Percentiles rank a stretch among this genome's conserved stretches.
phyloP scores from a whole-genome alignment of 2,113 vertebrate genomes.

The Catharus bicknelli region DNA sequence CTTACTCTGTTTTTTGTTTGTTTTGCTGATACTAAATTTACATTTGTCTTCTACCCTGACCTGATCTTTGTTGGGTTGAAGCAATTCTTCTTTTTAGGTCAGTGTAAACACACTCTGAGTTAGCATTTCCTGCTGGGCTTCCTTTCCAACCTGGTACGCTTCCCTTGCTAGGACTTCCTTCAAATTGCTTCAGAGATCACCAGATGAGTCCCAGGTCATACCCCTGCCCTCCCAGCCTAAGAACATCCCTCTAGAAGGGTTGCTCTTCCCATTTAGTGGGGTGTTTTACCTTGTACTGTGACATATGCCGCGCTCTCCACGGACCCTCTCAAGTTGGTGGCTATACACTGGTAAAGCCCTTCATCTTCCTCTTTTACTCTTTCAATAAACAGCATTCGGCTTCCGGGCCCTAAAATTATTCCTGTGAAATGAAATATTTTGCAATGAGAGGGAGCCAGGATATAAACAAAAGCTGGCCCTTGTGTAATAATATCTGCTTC shows the following conservation, averaged over 20 bases:
- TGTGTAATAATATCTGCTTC: constrained; percentile 46
- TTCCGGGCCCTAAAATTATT: constrained; percentile 85
- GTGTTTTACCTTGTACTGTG: constrained; percentile 84
- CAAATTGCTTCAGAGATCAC: neutral
- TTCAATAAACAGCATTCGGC: constrained; percentile 87
- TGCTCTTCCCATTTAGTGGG: neutral
- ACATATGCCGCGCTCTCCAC: constrained; percentile 86
- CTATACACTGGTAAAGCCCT: constrained; percentile 88
- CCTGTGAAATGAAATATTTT: constrained; percentile 77
- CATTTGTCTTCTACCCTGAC: constrained; percentile 46
- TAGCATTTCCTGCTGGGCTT: constrained; percentile 64
- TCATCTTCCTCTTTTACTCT: constrained; percentile 89
- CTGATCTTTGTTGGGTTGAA: constrained; percentile 43
- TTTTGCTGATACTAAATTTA: constrained; percentile 51
- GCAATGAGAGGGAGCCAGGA: constrained; percentile 47
- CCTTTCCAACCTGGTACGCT: constrained; percentile 50
- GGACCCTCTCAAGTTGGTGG: constrained; percentile 86
- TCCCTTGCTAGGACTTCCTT: constrained; percentile 38
- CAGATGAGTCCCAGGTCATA: neutral
- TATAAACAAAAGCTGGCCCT: constrained; percentile 55
- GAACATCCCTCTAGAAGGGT: neutral
- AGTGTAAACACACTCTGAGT: constrained; percentile 29
- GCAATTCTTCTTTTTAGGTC: constrained; percentile 54
- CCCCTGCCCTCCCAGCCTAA: neutral
- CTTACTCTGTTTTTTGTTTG: constrained; percentile 20